phyloP scores from a whole-genome alignment of 1,140 invertebrate species.

The Bombus vancouverensis region DNA sequence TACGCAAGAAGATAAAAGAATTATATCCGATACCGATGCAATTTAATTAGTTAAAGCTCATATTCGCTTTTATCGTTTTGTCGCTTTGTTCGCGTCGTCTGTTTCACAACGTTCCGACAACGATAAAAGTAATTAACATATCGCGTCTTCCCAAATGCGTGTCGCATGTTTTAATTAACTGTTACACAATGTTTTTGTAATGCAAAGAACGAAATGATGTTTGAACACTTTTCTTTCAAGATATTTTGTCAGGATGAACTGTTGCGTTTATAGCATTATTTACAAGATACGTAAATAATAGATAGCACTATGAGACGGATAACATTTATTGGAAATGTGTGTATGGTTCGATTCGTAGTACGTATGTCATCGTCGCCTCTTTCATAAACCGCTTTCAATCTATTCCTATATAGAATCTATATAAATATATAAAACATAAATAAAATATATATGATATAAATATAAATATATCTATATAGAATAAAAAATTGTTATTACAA shows the following conservation, averaged over 20 bases:
- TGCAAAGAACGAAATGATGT: neutral
- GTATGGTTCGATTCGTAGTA: too few species aligned
- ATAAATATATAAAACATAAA: too few species aligned
- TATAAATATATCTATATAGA: too few species aligned
- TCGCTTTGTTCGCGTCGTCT: neutral
- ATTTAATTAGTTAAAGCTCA: conserved; percentile 45
- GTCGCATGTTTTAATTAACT: neutral
- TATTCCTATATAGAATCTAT: too few species aligned
- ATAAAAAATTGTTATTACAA: too few species aligned
- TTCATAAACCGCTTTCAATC: too few species aligned
- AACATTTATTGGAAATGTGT: too few species aligned
- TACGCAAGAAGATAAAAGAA: neutral
- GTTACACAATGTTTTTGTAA: neutral
- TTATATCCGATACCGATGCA: neutral
- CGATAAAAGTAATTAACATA: neutral
- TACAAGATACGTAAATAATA: too few species aligned
- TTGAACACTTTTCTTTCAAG: neutral
- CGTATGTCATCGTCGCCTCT: too few species aligned
- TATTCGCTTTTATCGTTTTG: neutral
- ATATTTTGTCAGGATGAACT: neutral
- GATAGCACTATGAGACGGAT: too few species aligned
- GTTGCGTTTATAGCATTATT: too few species aligned
- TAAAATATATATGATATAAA: too few species aligned
- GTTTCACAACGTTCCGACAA: neutral
- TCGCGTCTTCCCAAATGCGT: neutral